A percentile compares a stretch with the other conserved stretches of the same genome.
These are phyloP conservation scores for Pseudopodoces humilis DNA, from an alignment of 2,113 vertebrate species.

Conservation along the genomic window DNA sequence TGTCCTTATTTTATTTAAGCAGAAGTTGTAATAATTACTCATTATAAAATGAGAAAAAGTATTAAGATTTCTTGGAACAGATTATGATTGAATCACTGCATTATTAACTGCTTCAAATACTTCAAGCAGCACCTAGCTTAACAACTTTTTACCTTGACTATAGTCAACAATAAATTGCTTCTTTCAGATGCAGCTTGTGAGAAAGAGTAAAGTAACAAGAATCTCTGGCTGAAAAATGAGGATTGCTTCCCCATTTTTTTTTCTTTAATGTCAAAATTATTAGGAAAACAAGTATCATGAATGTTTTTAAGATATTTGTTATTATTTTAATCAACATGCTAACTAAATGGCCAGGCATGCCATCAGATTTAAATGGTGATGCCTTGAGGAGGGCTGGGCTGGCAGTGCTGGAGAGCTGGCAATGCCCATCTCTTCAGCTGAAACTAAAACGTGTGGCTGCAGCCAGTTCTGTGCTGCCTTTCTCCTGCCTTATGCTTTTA, in stretches of 20 bases:
- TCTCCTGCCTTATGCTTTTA: background rate
- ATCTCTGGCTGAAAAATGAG: background rate
- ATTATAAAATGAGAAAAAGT: background rate
- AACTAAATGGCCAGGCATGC: background rate
- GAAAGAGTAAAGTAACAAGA: background rate
- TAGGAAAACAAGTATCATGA: background rate
- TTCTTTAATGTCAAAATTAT: background rate
- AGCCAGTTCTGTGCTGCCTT: background rate
- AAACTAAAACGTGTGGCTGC: background rate
- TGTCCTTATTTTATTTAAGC: background rate
- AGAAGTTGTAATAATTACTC: background rate
- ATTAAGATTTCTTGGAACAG: background rate
- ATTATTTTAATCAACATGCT: background rate
- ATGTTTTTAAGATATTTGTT: background rate
- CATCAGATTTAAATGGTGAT: background rate
- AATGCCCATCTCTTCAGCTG: background rate
- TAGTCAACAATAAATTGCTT: background rate
- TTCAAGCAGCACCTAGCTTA: background rate
- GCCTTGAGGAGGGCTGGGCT: background rate
- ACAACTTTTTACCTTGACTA: background rate
- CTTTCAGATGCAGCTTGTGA: background rate
- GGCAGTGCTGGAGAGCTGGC: background rate
- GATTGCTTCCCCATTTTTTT: background rate
- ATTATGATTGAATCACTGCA: background rate
- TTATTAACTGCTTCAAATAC: background rate